A percentile compares a stretch with the other conserved stretches of the same genome.
Evolutionary conservation across 2,888 invertebrate genomes (phyloP).

Genomic region (Clunio marinus): DNA sequence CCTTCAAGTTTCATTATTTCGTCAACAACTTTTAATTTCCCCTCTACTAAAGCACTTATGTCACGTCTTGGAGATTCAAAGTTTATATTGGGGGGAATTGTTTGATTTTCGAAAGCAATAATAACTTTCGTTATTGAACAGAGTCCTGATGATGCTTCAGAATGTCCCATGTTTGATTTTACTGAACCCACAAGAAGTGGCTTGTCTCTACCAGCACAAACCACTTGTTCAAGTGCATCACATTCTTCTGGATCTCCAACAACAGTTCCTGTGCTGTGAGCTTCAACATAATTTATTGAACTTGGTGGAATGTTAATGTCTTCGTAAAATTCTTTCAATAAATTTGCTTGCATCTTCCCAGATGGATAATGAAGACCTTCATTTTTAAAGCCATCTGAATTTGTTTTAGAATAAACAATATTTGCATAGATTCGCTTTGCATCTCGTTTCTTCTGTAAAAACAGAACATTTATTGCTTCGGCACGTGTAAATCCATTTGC

Average conservation of each 20-base stretch:
- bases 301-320: slow-evolving; percentile 54
- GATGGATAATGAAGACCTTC: slow-evolving; percentile 45
- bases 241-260: slow-evolving; percentile 62
- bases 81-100: slow-evolving; percentile 69
- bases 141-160: slow-evolving; percentile 53
- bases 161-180: slow-evolving; percentile 54
- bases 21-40: slow-evolving; percentile 56
- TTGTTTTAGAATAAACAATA: slow-evolving; percentile 55
- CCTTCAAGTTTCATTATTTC: slow-evolving; percentile 54
- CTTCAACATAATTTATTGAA: slow-evolving; percentile 56
- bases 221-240: slow-evolving; percentile 58
- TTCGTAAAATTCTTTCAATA: slow-evolving; percentile 54
- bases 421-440: slow-evolving; percentile 55
- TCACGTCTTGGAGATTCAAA: slow-evolving; percentile 57
- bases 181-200: slow-evolving; percentile 58
- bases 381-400: slow-evolving; percentile 54
- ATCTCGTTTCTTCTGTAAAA: slow-evolving; percentile 51
- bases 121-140: slow-evolving; percentile 58
- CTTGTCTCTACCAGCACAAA: slow-evolving; percentile 55
- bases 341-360: slow-evolving; percentile 43
- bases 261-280: slow-evolving; percentile 59
- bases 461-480: slow-evolving; percentile 51
- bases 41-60: slow-evolving; percentile 54
- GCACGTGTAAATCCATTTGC: slow-evolving; percentile 52
- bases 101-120: slow-evolving; percentile 63